Percentiles rank a stretch among this genome's conserved stretches.
phyloP scores from a whole-genome alignment of 2,888 invertebrate genomes.

The Pardosa pseudoannulata region DNA sequence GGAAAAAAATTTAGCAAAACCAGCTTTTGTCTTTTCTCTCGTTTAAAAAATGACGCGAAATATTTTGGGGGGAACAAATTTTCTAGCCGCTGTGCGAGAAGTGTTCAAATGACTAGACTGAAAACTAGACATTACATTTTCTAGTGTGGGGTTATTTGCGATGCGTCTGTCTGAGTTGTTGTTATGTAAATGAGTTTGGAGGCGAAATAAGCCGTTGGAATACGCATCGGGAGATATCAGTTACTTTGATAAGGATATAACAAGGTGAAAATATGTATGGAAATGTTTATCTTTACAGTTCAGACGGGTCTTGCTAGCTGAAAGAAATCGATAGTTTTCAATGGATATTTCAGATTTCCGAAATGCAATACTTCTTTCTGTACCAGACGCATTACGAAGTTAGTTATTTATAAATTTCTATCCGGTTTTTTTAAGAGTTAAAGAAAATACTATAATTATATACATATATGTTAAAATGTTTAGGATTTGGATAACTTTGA shows the following conservation, averaged over 20 bases:
- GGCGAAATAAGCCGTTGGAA: conserved; percentile 2
- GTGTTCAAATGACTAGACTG: not conserved
- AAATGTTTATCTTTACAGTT: not conserved
- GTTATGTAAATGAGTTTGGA: not conserved
- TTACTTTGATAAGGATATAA: conserved; percentile 15
- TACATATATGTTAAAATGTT: too few species aligned
- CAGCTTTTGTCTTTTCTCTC: conserved; percentile 14
- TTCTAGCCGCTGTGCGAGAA: not conserved
- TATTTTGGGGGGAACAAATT: conserved; percentile 11
- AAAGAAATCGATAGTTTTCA: too few species aligned
- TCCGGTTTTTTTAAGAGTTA: too few species aligned
- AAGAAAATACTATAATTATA: too few species aligned
- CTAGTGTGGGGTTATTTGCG: not conserved
- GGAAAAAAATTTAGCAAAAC: not conserved
- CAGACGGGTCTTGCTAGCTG: not conserved
- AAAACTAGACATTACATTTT: conserved; percentile 1
- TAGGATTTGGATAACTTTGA: too few species aligned
- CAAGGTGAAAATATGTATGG: not conserved
- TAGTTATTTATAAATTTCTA: too few species aligned
- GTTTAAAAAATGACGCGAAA: conserved; percentile 11
- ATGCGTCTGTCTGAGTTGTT: conserved; percentile 7
- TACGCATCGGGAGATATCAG: not conserved
- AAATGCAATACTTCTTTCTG: too few species aligned
- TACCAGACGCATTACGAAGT: too few species aligned
- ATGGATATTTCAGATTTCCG: too few species aligned